Evolutionary conservation across 2,888 invertebrate species (phyloP).

Genomic region (Drosophila stalkeri): DNA sequence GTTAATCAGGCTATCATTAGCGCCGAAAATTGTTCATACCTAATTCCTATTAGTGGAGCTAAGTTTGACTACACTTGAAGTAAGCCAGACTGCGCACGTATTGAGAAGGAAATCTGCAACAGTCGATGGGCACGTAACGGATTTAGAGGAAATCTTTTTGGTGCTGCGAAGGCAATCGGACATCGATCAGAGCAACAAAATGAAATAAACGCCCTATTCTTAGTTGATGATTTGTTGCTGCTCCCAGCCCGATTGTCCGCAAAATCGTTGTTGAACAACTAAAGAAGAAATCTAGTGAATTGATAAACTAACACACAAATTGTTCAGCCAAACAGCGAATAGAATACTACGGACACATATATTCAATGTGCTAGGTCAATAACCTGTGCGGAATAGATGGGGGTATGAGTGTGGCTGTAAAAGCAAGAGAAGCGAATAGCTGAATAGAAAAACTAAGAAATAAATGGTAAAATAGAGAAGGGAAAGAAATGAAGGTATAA

Average conservation of each 20-base stretch:
- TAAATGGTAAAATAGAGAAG: neutral
- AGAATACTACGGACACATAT: neutral
- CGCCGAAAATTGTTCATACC: neutral
- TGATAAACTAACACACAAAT: slow-evolving; percentile 56
- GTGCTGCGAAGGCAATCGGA: slow-evolving; percentile 24
- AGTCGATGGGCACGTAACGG: slow-evolving; percentile 31
- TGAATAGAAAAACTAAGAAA: slow-evolving; percentile 10
- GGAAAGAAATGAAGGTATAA: no score
- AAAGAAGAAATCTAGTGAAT: slow-evolving; percentile 65
- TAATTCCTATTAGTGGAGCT: neutral
- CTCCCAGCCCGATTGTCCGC: slow-evolving; percentile 8
- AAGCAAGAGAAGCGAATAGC: slow-evolving; percentile 1
- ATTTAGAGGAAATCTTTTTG: slow-evolving; percentile 7
- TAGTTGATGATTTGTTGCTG: slow-evolving; percentile 18
- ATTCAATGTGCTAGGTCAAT: slow-evolving; percentile 34
- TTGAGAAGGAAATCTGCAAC: neutral
- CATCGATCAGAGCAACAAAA: slow-evolving; percentile 44
- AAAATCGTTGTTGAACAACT: slow-evolving; percentile 37
- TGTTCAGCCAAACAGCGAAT: slow-evolving; percentile 35
- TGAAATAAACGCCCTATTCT: slow-evolving; percentile 29
- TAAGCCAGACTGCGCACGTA: neutral
- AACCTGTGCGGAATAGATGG: slow-evolving; percentile 11
- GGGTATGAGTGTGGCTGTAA: slow-evolving; percentile 1
- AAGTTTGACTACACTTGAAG: neutral
- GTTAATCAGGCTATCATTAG: neutral